Conservation (phyloP, 2,888 invertebrate genomes). For the Anoplius nigerrimus region DNA sequence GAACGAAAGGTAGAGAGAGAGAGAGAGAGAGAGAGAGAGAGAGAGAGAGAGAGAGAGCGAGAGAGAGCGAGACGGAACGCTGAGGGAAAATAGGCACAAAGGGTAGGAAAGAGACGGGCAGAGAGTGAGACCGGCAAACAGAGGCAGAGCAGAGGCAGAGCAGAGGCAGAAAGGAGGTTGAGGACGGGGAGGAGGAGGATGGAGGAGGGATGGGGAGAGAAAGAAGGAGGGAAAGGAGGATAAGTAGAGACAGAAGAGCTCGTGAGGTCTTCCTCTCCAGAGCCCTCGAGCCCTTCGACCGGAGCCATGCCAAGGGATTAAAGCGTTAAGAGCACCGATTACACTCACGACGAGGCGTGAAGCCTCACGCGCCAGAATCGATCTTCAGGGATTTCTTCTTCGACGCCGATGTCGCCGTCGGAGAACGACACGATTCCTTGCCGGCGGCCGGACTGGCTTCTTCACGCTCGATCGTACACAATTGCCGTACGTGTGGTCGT, state of each 20-base stretch:
- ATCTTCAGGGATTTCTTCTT: conserved; percentile 52
- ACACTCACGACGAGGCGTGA: conserved; percentile 53
- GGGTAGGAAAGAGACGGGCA: conserved; percentile 15
- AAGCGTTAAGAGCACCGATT: conserved; percentile 58
- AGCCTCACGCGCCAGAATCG: conserved; percentile 50
- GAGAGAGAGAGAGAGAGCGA: neutral
- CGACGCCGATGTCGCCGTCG: neutral
- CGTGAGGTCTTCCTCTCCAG: conserved; percentile 33
- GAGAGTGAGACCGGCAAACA: no score
- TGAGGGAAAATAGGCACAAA: neutral
- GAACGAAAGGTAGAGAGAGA: neutral
- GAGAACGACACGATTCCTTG: neutral
- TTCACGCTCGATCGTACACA: conserved; percentile 9
- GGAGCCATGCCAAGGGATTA: conserved; percentile 51
- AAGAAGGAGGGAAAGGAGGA: conserved; percentile 16
- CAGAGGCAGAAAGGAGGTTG: neutral
- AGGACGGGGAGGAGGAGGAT: neutral
- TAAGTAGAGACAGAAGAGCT: conserved; percentile 24
- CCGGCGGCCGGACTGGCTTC: neutral
- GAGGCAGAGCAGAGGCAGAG: no score
- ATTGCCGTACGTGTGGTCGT: neutral
- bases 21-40: neutral
- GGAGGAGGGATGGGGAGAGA: conserved; percentile 22
- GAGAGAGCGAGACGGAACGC: neutral
- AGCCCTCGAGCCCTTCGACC: conserved; percentile 26